Evolutionary conservation across 2,113 vertebrate genomes (phyloP).

Genomic region (Heliornis fulica): DNA sequence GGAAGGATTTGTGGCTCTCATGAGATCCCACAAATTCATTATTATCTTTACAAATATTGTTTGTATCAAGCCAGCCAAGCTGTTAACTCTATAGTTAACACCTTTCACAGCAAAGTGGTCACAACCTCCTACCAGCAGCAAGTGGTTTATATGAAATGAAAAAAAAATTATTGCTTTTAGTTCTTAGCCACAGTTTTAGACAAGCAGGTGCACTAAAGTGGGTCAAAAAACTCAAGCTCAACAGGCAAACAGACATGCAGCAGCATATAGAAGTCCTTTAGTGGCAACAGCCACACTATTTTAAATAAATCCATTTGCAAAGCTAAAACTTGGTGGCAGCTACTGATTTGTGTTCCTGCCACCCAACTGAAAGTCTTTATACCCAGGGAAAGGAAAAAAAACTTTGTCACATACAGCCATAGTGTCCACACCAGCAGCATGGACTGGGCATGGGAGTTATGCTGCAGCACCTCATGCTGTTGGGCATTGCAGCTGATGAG

Average conservation of each 20-base stretch:
- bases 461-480: neutral
- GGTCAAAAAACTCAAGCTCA: neutral
- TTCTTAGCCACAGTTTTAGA: neutral
- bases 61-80: neutral
- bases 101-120: neutral
- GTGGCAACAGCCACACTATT: neutral
- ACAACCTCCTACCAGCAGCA: neutral
- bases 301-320: neutral
- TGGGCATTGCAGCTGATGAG: accelerated
- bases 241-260: neutral
- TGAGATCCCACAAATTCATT: neutral
- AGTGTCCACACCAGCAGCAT: neutral
- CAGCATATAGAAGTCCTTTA: neutral
- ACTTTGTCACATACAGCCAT: neutral
- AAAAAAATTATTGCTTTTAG: neutral
- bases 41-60: neutral
- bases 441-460: accelerated
- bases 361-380: neutral
- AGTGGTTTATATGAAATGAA: neutral
- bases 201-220: neutral
- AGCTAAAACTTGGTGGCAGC: neutral
- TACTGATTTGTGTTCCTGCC: neutral
- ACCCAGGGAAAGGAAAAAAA: neutral
- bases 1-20: neutral
- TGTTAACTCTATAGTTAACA: neutral